phyloP scores from a whole-genome alignment of 2,113 vertebrate genomes.

The Tachysurus fulvidraco region DNA sequence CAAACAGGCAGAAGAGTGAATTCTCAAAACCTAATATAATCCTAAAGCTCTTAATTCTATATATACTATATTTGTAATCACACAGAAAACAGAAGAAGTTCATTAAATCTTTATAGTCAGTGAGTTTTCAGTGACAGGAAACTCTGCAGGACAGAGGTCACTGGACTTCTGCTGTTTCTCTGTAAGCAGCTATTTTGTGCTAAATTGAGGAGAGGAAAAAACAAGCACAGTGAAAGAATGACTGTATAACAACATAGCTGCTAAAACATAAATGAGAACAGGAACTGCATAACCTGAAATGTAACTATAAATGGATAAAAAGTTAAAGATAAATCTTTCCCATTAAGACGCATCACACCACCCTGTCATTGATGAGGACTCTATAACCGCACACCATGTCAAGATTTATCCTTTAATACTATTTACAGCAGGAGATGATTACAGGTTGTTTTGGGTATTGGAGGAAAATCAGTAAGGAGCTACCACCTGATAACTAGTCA shows the following conservation, averaged over 20 bases:
- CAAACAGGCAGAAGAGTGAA: neutral
- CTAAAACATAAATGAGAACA: neutral
- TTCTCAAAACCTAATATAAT: neutral
- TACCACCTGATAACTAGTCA: neutral
- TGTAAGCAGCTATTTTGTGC: neutral
- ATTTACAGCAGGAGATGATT: neutral
- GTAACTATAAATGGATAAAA: neutral
- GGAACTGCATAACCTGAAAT: neutral
- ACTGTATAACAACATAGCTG: neutral
- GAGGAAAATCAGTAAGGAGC: neutral
- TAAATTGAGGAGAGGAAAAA: neutral
- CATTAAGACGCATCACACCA: neutral
- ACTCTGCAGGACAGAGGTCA: neutral
- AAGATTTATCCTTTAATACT: neutral
- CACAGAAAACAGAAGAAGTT: neutral
- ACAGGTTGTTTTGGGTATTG: neutral
- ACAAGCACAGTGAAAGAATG: neutral
- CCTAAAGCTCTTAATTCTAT: neutral
- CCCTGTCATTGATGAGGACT: neutral
- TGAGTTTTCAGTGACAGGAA: neutral
- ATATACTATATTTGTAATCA: neutral
- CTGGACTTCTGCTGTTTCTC: neutral
- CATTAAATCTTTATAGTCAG: neutral
- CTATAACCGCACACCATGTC: neutral
- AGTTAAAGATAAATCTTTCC: neutral